phyloP scores from a whole-genome alignment of 2,888 invertebrate species.

The Caenorhabditis parvicauda region DNA sequence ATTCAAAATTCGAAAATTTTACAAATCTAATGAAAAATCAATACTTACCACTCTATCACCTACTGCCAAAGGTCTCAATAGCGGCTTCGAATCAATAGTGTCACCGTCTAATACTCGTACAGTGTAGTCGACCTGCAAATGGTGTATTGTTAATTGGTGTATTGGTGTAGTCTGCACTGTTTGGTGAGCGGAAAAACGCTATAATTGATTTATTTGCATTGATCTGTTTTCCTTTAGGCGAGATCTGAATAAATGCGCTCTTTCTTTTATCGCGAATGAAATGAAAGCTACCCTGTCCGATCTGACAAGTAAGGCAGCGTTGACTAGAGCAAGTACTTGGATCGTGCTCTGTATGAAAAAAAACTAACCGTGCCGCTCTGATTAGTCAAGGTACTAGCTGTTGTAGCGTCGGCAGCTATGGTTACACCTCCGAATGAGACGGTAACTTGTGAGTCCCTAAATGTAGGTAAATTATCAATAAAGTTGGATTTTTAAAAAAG shows the following conservation, averaged over 20 bases:
- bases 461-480: slow-evolving; percentile 1
- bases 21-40: not conserved
- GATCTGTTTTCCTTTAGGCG: too few relatives aligned
- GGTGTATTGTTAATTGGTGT: too few relatives aligned
- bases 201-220: too few relatives aligned
- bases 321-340: too few relatives aligned
- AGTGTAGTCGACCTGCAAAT: slow-evolving; percentile 49
- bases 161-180: too few relatives aligned
- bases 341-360: too few relatives aligned
- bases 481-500: not conserved
- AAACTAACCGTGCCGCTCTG: not conserved
- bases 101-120: slow-evolving; percentile 58
- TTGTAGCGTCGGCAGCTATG: slow-evolving; percentile 45
- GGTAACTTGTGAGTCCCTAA: slow-evolving; percentile 50
- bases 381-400: slow-evolving; percentile 16
- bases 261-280: too few relatives aligned
- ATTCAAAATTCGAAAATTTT: too few relatives aligned
- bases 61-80: slow-evolving; percentile 54
- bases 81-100: slow-evolving; percentile 35
- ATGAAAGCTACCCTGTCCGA: too few relatives aligned
- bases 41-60: slow-evolving; percentile 57
- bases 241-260: too few relatives aligned
- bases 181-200: too few relatives aligned
- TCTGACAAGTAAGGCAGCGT: too few relatives aligned
- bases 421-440: slow-evolving; percentile 61